Conservation (phyloP, 2,888 invertebrate genomes). For the Masnerella sp. region DNA sequence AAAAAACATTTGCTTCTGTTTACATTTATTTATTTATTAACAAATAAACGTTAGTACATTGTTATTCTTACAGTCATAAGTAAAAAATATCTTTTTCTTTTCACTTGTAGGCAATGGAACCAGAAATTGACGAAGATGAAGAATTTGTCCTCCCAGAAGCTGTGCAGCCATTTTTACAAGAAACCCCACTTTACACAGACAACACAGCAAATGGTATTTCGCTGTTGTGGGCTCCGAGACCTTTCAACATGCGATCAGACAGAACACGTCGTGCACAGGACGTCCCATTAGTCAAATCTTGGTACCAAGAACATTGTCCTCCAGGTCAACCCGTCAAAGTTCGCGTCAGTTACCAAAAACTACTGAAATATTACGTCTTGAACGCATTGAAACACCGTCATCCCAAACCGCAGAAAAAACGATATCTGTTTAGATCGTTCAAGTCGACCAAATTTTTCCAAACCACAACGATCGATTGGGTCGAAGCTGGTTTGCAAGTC, state of each 20-base stretch:
- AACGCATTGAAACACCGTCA: constrained; percentile 98
- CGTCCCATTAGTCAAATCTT: constrained; percentile 97
- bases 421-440: constrained; percentile 98
- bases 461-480: constrained; percentile 99
- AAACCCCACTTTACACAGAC: constrained; percentile 97
- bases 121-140: constrained; percentile 94
- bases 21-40: too few relatives aligned
- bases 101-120: constrained; percentile 83
- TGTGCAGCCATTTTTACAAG: constrained; percentile 94
- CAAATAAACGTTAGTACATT: too few relatives aligned
- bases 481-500: constrained; percentile 98
- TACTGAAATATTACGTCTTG: constrained; percentile 98
- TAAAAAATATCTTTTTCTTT: too few relatives aligned
- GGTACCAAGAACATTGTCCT: constrained; percentile 97
- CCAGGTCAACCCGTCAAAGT: constrained; percentile 99
- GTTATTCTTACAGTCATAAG: too few relatives aligned
- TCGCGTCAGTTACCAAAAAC: constrained; percentile 98
- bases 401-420: constrained; percentile 99
- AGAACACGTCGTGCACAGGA: constrained; percentile 96
- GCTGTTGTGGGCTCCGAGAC: constrained; percentile 97
- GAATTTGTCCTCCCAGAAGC: constrained; percentile 95
- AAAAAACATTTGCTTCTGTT: too few relatives aligned
- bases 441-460: constrained; percentile 99
- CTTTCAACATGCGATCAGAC: constrained; percentile 97
- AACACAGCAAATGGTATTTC: constrained; percentile 99